A percentile compares a stretch with the other conserved stretches of the same genome.
Conservation (phyloP, 2,888 invertebrate genomes). For the Steinernema hermaphroditum region DNA sequence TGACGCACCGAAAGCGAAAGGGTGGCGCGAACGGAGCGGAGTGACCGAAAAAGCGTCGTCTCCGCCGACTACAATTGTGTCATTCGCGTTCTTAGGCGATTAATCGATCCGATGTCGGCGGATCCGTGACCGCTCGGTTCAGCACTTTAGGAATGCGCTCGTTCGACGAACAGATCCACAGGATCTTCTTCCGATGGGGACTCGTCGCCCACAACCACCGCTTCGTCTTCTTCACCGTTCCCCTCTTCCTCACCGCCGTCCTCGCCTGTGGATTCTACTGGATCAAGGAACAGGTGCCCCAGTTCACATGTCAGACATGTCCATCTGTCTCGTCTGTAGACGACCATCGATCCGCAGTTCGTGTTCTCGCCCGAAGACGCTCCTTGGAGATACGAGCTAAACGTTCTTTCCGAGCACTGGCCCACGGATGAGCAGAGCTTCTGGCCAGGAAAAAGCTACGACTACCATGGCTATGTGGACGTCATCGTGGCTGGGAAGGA, state of each 20-base stretch:
- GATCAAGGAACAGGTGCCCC: conserved; percentile 57
- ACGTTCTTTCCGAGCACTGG: conserved; percentile 61
- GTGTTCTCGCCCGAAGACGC: conserved; percentile 65
- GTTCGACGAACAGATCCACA: conserved; percentile 34
- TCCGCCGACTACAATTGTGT: conserved; percentile 15
- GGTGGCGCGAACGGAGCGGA: not conserved
- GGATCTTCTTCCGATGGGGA: conserved; percentile 55
- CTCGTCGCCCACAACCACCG: conserved; percentile 53
- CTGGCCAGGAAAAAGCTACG: conserved; percentile 63
- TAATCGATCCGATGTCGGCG: conserved; percentile 13
- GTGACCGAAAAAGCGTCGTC: not conserved
- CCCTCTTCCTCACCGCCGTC: conserved; percentile 55
- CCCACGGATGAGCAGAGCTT: conserved; percentile 64
- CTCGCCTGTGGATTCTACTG: conserved; percentile 57
- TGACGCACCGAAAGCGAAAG: no score
- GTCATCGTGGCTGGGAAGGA: conserved; percentile 58
- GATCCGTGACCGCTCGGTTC: conserved; percentile 9
- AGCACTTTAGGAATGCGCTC: conserved; percentile 25
- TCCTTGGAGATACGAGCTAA: conserved; percentile 61
- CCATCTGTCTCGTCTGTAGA: conserved; percentile 55
- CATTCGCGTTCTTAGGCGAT: conserved; percentile 24
- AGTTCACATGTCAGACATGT: not conserved
- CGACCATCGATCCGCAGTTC: conserved; percentile 64
- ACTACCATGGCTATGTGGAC: conserved; percentile 63
- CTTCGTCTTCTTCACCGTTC: conserved; percentile 47